A percentile compares a stretch with the other conserved stretches of the same genome.
phyloP scores from a whole-genome alignment of 2,113 vertebrate species.

The Campylorhamphus procurvoides region DNA sequence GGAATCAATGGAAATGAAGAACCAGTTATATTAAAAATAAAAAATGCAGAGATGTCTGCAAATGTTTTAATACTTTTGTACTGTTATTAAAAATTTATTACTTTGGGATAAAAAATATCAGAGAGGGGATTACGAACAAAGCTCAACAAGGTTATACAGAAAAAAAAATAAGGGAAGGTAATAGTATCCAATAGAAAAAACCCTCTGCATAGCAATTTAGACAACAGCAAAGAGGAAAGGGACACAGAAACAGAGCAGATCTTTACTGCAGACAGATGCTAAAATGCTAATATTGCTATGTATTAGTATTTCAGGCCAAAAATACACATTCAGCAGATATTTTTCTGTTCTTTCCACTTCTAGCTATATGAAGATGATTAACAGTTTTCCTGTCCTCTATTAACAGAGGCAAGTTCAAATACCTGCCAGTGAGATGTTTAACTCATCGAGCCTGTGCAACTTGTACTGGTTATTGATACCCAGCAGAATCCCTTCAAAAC shows the following conservation, averaged over 20 bases:
- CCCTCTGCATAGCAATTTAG: accelerated
- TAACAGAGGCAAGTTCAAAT: background rate
- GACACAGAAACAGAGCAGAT: background rate
- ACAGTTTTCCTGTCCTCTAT: background rate
- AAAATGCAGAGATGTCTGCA: background rate
- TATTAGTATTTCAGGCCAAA: background rate
- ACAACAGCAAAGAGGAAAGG: background rate
- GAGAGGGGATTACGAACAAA: background rate
- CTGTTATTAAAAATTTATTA: background rate
- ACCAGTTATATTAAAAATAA: background rate
- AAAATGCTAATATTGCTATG: background rate
- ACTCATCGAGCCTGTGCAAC: background rate
- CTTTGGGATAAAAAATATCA: background rate
- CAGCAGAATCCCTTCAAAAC: background rate
- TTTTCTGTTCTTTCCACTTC: background rate
- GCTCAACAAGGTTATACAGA: background rate
- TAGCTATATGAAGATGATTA: background rate
- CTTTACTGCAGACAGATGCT: background rate
- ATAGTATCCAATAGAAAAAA: background rate
- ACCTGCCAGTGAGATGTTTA: background rate
- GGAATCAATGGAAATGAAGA: background rate
- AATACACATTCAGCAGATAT: background rate
- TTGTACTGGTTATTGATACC: background rate
- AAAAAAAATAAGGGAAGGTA: background rate
- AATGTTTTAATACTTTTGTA: background rate